A percentile compares a stretch with the other conserved stretches of the same genome.
Conservation (phyloP, 2,113 vertebrate species). For the Danio rerio region DNA sequence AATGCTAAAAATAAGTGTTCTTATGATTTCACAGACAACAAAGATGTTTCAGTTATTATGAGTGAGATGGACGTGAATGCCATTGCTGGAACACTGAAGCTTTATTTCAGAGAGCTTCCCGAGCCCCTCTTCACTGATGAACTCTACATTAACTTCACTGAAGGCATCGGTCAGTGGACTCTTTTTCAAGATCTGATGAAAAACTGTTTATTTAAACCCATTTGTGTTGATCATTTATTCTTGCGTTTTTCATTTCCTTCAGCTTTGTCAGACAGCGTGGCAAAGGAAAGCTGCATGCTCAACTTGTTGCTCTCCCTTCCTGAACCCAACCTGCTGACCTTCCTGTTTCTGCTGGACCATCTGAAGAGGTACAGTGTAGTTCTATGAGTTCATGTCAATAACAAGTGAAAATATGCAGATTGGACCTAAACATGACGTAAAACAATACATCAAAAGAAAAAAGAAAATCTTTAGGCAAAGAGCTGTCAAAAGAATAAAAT, state of each 20-base stretch:
- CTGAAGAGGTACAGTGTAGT: slow-evolving; percentile 87
- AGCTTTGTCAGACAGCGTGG: slow-evolving; percentile 95
- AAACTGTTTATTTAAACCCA: background rate
- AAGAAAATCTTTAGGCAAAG: background rate
- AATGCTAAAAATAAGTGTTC: background rate
- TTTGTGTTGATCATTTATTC: slow-evolving; percentile 7
- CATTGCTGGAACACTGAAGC: slow-evolving; percentile 93
- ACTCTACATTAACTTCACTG: slow-evolving; percentile 93
- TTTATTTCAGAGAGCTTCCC: slow-evolving; percentile 96
- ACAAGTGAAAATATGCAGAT: too few species aligned
- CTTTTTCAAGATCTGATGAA: background rate
- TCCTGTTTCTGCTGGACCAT: slow-evolving; percentile 98
- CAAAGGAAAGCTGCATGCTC: slow-evolving; percentile 98
- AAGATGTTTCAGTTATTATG: slow-evolving; percentile 98
- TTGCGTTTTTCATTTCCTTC: slow-evolving; percentile 42
- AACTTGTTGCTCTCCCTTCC: slow-evolving; percentile 94
- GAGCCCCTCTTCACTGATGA: slow-evolving; percentile 97
- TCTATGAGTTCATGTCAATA: background rate
- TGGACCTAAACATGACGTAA: background rate
- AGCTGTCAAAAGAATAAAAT: background rate
- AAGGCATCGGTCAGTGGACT: slow-evolving; percentile 87
- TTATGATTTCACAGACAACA: slow-evolving; percentile 82
- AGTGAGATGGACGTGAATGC: slow-evolving; percentile 99
- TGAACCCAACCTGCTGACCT: slow-evolving; percentile 95
- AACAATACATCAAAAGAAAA: too few species aligned